Base-by-base conservation (phyloP, 2,888 invertebrate species). In the Phoenoteleia sp. region DNA sequence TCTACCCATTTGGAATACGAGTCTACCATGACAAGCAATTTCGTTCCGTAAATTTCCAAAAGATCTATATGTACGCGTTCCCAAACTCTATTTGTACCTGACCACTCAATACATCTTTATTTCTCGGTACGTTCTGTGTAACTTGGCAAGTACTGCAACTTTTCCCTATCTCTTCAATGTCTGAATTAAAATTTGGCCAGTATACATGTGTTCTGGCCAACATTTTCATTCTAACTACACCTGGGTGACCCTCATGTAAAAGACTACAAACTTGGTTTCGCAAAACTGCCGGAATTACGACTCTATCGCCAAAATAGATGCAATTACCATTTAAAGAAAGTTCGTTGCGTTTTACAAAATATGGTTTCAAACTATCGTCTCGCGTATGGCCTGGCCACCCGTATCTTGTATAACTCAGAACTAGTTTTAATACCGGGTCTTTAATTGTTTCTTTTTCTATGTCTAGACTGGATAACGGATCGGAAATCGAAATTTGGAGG, bases 11-110 rank as follows among this genome's bases (percentile, higher is more conserved):
- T 94, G 0, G 93, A 93, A 81, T 29, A 47, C 0, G 75, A 23
- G 47, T 84, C 80, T 4, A 39, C 69, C n/a, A 84, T 72, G 17
- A 79, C 47, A 2, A 77, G 39, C 3, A 72, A 42, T 42, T 75
- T 76, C 2, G 21, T 17, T 3, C 19, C 33, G 4, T 2, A 52
- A 25, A 52, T 25, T 3, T 79, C 77, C 25, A 79, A 60, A 88
- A 92, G 94, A 86, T 94, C 94, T 19, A 93, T 87, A 87, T 94
- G 94, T 3, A 94, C 82, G 21, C 94, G 87, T 74, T 92, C 88
- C 92, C 92, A 93, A 15, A 90, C 89, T 67, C 86, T 74, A 6
- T 74, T 84, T 21, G 92, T 76, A 19, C 0, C 19, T 17, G 17
- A 4, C 60, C 77, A 77, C 13, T 45, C 33, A 79, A 1, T 11